These are phyloP conservation scores for Cairina moschata DNA, from an alignment of 2,113 vertebrate genomes.

Conservation along the genomic window DNA sequence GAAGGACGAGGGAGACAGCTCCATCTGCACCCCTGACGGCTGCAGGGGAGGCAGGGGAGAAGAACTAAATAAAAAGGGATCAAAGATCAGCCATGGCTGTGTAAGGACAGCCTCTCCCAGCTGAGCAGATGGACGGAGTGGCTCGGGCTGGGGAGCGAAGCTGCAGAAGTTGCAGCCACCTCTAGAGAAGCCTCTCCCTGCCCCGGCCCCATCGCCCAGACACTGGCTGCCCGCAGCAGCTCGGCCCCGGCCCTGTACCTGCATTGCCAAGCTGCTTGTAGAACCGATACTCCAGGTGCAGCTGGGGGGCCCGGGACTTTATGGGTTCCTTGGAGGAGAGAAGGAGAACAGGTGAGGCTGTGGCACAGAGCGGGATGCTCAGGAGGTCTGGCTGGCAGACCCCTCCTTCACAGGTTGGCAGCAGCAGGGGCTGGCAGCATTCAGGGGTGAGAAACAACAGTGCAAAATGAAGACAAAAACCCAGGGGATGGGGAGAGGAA, in stretches of 20 bases:
- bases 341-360: neutral
- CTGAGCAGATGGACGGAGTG: neutral
- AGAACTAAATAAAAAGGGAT: conserved; percentile 17
- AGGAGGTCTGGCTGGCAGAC: neutral
- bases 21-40: neutral
- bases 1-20: neutral
- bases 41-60: neutral
- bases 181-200: neutral
- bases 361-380: neutral
- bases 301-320: conserved; percentile 95
- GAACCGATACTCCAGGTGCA: conserved; percentile 98
- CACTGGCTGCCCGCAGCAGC: neutral
- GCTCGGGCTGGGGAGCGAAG: neutral
- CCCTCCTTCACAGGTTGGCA: neutral
- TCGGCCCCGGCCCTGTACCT: conserved; percentile 74
- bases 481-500: neutral
- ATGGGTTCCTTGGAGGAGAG: conserved; percentile 88
- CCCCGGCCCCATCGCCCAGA: neutral
- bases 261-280: conserved; percentile 98
- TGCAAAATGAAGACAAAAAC: neutral
- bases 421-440: neutral
- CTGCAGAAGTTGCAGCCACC: neutral
- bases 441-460: neutral
- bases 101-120: neutral
- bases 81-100: neutral